Evolutionary conservation across 2,113 vertebrate species (phyloP).

Genomic region (Marcusenius ussheri): DNA sequence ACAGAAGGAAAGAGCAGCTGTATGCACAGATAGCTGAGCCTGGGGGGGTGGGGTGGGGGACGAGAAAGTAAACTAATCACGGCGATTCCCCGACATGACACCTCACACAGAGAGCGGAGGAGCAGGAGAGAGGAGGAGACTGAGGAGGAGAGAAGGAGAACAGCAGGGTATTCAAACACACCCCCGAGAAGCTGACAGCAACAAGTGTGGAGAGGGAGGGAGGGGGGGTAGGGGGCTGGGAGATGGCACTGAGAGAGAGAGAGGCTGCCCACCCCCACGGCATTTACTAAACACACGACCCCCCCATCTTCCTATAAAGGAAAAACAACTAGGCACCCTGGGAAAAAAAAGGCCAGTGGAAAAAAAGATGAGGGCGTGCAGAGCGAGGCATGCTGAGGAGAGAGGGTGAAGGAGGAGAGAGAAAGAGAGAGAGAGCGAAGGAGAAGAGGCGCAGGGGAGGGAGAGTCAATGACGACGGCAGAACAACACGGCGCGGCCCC

Average conservation of each 20-base stretch:
- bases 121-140: not conserved
- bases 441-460: conserved; percentile 11
- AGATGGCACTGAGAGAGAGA: not conserved
- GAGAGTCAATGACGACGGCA: conserved; percentile 24
- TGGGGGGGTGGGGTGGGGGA: not conserved
- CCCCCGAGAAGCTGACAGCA: conserved; percentile 7
- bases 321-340: not conserved
- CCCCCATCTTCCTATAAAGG: not conserved
- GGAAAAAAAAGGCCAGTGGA: not conserved
- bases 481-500: not conserved
- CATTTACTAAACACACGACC: not conserved
- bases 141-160: not conserved
- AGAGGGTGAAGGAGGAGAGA: not conserved
- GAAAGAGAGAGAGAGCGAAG: conserved; percentile 31
- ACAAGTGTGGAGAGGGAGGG: conserved; percentile 8
- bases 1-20: not conserved
- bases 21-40: not conserved
- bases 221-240: not conserved
- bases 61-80: not conserved
- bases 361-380: not conserved
- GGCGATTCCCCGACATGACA: not conserved
- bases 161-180: not conserved
- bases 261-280: not conserved
- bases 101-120: not conserved
- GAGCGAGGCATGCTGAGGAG: not conserved